Conservation (phyloP, 2,888 invertebrate genomes). For the Heteropelma amictum region DNA sequence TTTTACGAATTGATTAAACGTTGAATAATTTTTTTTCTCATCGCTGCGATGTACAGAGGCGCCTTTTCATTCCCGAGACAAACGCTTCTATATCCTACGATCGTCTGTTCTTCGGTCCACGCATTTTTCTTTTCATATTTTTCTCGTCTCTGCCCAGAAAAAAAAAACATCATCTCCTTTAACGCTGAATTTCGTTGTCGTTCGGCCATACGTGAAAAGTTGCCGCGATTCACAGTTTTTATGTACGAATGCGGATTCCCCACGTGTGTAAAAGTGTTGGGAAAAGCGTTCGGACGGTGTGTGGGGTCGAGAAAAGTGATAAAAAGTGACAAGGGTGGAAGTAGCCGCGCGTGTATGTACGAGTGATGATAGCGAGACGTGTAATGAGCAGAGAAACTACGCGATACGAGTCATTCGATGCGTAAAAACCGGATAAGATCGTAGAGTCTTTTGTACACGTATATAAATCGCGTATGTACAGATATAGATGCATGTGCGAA, state of each 20-base stretch:
- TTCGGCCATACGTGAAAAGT: constrained; percentile 18
- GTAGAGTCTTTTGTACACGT: no score
- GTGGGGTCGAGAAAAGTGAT: constrained; percentile 44
- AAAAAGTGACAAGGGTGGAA: constrained; percentile 55
- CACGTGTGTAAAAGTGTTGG: neutral
- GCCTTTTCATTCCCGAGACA: no score
- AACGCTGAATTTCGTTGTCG: neutral
- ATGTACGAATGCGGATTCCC: constrained; percentile 27
- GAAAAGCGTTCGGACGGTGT: neutral
- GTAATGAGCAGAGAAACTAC: constrained; percentile 46
- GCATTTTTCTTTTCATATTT: no score
- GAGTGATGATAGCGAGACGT: constrained; percentile 29
- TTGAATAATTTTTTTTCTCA: no score
- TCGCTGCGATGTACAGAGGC: no score
- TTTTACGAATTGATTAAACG: no score
- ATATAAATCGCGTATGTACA: no score
- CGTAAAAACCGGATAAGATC: constrained; percentile 4
- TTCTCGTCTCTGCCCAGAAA: no score
- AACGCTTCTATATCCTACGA: no score
- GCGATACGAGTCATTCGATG: constrained; percentile 29
- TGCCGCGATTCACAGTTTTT: constrained; percentile 42
- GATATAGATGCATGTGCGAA: no score
- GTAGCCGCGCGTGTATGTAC: constrained; percentile 30
- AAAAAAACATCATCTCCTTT: no score
- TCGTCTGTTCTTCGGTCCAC: no score